Evolutionary conservation across 2,888 invertebrate genomes (phyloP), one percentile per base, ranked within the genome.

Genomic region (Adelphocoris suturalis): DNA sequence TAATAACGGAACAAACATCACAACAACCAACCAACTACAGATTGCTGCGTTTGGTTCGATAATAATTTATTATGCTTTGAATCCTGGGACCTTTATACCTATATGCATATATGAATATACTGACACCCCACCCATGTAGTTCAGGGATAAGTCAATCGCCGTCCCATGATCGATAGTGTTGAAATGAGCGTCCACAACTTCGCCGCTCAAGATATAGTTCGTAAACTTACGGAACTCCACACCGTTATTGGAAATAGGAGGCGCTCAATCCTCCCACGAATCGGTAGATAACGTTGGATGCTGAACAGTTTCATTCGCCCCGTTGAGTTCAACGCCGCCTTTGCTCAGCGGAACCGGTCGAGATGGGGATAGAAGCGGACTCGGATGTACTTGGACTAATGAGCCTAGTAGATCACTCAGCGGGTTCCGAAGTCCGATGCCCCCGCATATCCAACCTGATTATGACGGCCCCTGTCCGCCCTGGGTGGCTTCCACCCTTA

Each of bases 341-440:
- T n/a, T 16, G 78, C 78, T 14, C 14, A 78, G 46, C 16, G 46
- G 19, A 78, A 78, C 78, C 78, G 78, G 78, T 78, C 19, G 78
- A 7, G 37, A 78, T 46, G 46, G 46, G 46, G 47, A 78, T 78
- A 78, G 78, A 47, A 47, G 78, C 46, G 0, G 78, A 16, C 37
- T 47, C 13, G 16, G 75, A 78, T 78, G 78, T 78, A 78, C 78
- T 78, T 46, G 78, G 78, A 37, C 78, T 85, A 85, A 85, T 85
- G 85, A 85, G 61, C 61, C 57, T 55, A 57, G 85, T 85, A 85
- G 57, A 85, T 85, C 85, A 85, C 85, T 85, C 85, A 85, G 85
- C 85, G 55, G 85, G 85, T 85, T 61, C 61, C 57, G 37, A 55
- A 46, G 55, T 16, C 46, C 46, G 47, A 47, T 46, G 46, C 78